These are phyloP conservation scores for Papilio machaon DNA, from an alignment of 1,140 invertebrate species.

Conservation along the genomic window DNA sequence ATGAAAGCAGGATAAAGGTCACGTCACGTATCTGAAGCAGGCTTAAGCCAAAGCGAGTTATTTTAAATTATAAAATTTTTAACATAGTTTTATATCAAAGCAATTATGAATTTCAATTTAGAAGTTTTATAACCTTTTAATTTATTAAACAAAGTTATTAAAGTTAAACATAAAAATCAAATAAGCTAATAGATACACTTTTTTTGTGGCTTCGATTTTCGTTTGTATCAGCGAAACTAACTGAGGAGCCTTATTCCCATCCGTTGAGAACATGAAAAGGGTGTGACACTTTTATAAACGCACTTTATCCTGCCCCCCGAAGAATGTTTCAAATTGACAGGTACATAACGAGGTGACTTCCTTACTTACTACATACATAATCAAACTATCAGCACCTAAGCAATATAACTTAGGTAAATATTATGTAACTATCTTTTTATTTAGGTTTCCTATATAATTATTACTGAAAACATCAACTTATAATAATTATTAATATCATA, in stretches of 20 bases:
- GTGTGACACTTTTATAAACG: constrained; percentile 19
- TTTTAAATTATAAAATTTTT: neutral
- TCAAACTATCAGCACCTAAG: neutral
- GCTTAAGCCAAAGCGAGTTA: neutral
- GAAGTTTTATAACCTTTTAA: neutral
- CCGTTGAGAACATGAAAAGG: neutral
- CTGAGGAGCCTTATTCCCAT: neutral
- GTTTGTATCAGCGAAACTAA: neutral
- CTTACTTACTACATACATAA: neutral
- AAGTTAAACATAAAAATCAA: neutral
- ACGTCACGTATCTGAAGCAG: neutral
- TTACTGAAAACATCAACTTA: no score
- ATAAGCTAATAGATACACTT: neutral
- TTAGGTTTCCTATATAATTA: no score
- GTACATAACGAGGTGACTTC: neutral
- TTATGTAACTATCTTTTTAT: neutral
- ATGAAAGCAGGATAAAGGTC: neutral
- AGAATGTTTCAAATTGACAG: neutral
- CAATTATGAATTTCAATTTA: neutral
- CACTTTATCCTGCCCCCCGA: neutral
- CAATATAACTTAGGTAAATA: neutral
- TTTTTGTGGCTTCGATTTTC: neutral
- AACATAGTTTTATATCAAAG: neutral
- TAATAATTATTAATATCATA: no score
- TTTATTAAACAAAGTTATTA: neutral